Base-by-base conservation (phyloP, 2,797 vertebrate species). In the Leptatherina wallacei region DNA sequence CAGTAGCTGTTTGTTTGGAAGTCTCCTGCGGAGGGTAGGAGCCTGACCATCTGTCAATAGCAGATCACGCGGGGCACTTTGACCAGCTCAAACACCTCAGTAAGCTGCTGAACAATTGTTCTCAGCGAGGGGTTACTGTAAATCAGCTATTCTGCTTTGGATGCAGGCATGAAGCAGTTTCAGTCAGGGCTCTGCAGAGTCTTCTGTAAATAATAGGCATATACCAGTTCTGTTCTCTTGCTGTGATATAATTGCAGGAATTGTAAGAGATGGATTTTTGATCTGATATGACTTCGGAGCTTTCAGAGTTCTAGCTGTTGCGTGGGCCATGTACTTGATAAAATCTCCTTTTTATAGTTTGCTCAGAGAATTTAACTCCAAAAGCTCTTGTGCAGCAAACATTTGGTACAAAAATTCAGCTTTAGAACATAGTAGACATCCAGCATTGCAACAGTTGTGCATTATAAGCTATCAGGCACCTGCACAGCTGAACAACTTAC, bases 11-110 rank as follows among this genome's bases (percentile, higher is more conserved):
- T 83, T 85, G 87, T 85, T 80, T 81, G 29, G 85, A 83, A 76
- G 68, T 78, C 78, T 69, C 78, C 69, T 8, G 65, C 24, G 63
- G 84, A 73, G 76, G 81, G 68, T 69, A 44, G 64, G 80, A 57
- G 62, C 54, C 67, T 7, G 72, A 61, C 83, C 78, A 78, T 84
- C 83, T 86, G 88, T 86, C 90, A 88, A 82, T 88, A 85, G 83
- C 74, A 47, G 47, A 63, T 85, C 85, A 78, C 2, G 47, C 73
- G 16, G 27, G 77, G 51, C 73, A 61, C 81, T 83, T 71, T 52
- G 84, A 75, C 78, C 73, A 9, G 71, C 74, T 73, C 77, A 55
- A 47, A 81, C 4, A 78, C 87, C 66, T 71, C 77, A 65, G 69
- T 61, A n/a, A 82, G 83, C 80, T 80, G 78, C 81, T 69, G 61